Evolutionary conservation across 2,113 vertebrate genomes (phyloP).

Genomic region (Scortum barcoo): DNA sequence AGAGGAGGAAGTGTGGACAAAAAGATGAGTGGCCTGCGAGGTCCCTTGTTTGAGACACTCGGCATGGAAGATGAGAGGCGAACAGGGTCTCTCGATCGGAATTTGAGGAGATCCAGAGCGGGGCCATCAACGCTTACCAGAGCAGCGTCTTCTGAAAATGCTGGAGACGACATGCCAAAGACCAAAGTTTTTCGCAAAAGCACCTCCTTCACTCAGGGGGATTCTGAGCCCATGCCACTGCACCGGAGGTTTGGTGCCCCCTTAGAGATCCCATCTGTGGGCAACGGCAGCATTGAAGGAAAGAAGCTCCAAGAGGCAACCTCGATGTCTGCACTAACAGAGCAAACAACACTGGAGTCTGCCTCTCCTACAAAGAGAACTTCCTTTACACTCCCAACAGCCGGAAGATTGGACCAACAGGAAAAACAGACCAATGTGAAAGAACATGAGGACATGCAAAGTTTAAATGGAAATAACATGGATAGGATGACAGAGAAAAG

Average conservation of each 20-base stretch:
- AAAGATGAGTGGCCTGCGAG: constrained; percentile 94
- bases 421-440: constrained; percentile 33
- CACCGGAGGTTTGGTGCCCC: constrained; percentile 93
- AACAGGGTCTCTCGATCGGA: constrained; percentile 71
- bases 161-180: constrained; percentile 79
- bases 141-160: constrained; percentile 89
- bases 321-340: constrained; percentile 89
- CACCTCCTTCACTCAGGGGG: constrained; percentile 92
- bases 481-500: constrained; percentile 37
- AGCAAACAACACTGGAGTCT: constrained; percentile 74
- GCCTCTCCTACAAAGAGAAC: constrained; percentile 48
- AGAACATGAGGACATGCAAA: constrained; percentile 21
- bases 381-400: constrained; percentile 53
- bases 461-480: constrained; percentile 8
- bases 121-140: constrained; percentile 80
- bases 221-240: constrained; percentile 88
- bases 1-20: constrained; percentile 86
- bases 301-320: constrained; percentile 88
- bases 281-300: constrained; percentile 67
- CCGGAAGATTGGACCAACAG: constrained; percentile 56
- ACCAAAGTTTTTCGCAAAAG: constrained; percentile 89
- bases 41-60: constrained; percentile 93
- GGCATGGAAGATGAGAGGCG: constrained; percentile 85
- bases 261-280: constrained; percentile 90
- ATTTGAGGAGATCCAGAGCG: constrained; percentile 75